Percentiles rank a stretch among this genome's conserved stretches.
Evolutionary conservation across 2,113 vertebrate species (phyloP).

Genomic region (Malurus melanocephalus): DNA sequence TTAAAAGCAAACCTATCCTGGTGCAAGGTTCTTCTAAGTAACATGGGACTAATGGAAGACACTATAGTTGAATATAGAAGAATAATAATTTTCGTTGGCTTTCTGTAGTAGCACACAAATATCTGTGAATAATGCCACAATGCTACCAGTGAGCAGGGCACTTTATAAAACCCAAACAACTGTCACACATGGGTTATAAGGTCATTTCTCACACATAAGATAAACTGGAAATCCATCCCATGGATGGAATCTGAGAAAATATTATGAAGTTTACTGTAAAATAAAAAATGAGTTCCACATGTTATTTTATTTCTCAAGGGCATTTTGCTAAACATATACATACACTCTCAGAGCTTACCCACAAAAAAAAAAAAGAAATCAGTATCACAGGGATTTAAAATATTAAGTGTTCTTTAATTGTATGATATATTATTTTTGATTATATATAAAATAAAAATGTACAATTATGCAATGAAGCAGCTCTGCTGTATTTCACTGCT

Average conservation of each 20-base stretch:
- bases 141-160: constrained; percentile 58
- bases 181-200: constrained; percentile 75
- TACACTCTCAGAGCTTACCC: not conserved
- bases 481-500: not conserved
- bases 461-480: not conserved
- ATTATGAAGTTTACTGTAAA: constrained; percentile 67
- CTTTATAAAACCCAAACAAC: constrained; percentile 77
- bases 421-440: not conserved
- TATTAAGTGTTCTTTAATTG: constrained; percentile 16
- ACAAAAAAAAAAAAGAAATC: not conserved
- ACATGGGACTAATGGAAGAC: constrained; percentile 41
- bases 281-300: constrained; percentile 69
- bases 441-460: not conserved
- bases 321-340: constrained; percentile 65
- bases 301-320: constrained; percentile 71
- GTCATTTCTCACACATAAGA: constrained; percentile 75
- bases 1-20: not conserved
- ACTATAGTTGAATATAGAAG: constrained; percentile 57
- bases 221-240: constrained; percentile 71
- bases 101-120: constrained; percentile 55
- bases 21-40: constrained; percentile 34
- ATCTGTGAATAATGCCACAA: constrained; percentile 69
- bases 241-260: constrained; percentile 53
- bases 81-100: constrained; percentile 68
- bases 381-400: constrained; percentile 12